Percentiles rank a stretch among this genome's conserved stretches.
These are phyloP conservation scores for Lepus oiostolus DNA, from an alignment of 2,797 vertebrate species.

Conservation along the genomic window DNA sequence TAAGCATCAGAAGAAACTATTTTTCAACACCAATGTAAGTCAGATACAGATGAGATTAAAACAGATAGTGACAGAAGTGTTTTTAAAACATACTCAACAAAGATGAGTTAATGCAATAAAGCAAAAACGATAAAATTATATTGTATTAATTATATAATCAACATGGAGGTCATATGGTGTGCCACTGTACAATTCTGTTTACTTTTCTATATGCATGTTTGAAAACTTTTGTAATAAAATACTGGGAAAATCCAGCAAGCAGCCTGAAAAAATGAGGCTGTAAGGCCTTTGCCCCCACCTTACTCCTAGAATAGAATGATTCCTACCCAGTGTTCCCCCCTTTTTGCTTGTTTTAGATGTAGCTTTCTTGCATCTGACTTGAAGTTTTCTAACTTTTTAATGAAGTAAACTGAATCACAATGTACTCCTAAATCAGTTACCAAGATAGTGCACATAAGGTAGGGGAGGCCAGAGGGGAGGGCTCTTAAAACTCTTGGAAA, in stretches of 20 bases:
- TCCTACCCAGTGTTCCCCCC: neutral
- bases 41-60: conserved; percentile 44
- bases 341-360: neutral
- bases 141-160: neutral
- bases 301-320: conserved; percentile 18
- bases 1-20: conserved; percentile 39
- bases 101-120: neutral
- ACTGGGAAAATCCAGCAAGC: neutral
- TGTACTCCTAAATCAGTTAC: neutral
- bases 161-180: neutral
- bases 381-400: conserved; percentile 38
- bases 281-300: neutral
- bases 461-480: neutral
- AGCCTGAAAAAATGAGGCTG: neutral
- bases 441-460: neutral
- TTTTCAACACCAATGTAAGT: neutral
- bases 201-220: conserved; percentile 1
- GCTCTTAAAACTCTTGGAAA: neutral
- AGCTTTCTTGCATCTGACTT: conserved; percentile 3
- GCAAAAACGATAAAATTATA: neutral
- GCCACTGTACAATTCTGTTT: neutral
- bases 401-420: conserved; percentile 51
- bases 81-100: conserved; percentile 43
- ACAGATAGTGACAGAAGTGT: neutral
- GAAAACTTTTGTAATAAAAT: conserved; percentile 11